phyloP scores from a whole-genome alignment of 2,888 invertebrate species.

The Caradrina clavipalpis region DNA sequence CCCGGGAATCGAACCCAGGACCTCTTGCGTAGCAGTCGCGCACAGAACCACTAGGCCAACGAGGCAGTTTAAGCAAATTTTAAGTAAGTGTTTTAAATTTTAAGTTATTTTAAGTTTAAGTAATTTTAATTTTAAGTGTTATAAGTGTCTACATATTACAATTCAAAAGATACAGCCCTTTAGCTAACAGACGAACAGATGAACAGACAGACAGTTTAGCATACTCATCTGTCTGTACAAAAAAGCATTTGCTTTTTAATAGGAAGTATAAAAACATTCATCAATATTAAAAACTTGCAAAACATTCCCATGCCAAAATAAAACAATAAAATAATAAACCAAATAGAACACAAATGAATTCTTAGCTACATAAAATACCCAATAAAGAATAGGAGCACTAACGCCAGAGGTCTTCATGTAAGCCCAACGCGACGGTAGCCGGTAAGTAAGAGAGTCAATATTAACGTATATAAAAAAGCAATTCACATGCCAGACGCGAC shows the following conservation, averaged over 20 bases:
- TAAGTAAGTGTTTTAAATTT: too few species aligned
- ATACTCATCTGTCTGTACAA: too few species aligned
- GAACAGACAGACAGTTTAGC: too few species aligned
- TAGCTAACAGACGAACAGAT: too few species aligned
- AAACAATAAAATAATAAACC: conserved; percentile 13
- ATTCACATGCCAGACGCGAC: conserved; percentile 88
- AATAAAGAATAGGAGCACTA: conserved; percentile 41
- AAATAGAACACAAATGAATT: conserved; percentile 5
- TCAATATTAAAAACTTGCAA: not conserved
- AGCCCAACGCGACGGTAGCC: conserved; percentile 33
- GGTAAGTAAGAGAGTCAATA: conserved; percentile 80
- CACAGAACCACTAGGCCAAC: too few species aligned
- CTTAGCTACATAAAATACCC: conserved; percentile 27
- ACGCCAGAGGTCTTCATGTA: conserved; percentile 52
- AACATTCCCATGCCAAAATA: not conserved
- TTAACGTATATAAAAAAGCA: conserved; percentile 81
- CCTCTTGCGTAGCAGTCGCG: too few species aligned
- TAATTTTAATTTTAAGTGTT: too few species aligned
- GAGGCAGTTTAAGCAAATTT: too few species aligned
- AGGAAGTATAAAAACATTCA: not conserved
- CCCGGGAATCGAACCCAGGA: too few species aligned
- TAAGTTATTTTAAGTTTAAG: too few species aligned
- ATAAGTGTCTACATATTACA: too few species aligned
- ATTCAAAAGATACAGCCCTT: too few species aligned
- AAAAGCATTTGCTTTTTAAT: not conserved